Evolutionary conservation across 2,888 invertebrate genomes (phyloP).

Genomic region (Malthinus seriepunctatus): DNA sequence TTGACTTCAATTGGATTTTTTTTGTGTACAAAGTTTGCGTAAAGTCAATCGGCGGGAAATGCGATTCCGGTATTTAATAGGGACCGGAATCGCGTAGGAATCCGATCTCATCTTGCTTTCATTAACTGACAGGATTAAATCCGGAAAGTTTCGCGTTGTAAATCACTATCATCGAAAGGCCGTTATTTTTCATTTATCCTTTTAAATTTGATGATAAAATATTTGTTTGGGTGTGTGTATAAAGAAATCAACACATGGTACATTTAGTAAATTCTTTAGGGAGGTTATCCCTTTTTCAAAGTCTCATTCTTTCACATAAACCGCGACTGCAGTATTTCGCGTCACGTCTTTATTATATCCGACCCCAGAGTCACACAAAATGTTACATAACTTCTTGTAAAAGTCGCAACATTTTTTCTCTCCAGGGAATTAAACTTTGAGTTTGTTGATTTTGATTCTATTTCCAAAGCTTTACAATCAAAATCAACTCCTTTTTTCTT

Average conservation of each 20-base stretch:
- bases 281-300: constrained; percentile 43
- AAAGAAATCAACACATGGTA: constrained; percentile 44
- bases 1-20: constrained; percentile 46
- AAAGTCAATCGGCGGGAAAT: constrained; percentile 47
- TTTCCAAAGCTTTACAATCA: constrained; percentile 9
- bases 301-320: constrained; percentile 52
- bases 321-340: constrained; percentile 51
- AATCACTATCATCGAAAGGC: constrained; percentile 39
- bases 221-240: constrained; percentile 37
- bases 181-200: constrained; percentile 44
- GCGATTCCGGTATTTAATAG: constrained; percentile 45
- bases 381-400: constrained; percentile 58
- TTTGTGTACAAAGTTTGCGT: constrained; percentile 49
- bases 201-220: constrained; percentile 47
- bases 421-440: constrained; percentile 43
- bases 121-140: constrained; percentile 47
- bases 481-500: background rate
- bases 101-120: constrained; percentile 45
- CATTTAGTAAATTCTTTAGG: constrained; percentile 45
- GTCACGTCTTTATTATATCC: constrained; percentile 58
- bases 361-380: constrained; percentile 54
- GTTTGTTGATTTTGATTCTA: constrained; percentile 48
- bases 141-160: constrained; percentile 46
- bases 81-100: constrained; percentile 48
- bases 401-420: constrained; percentile 51